A percentile compares a stretch with the other conserved stretches of the same genome.
Evolutionary conservation across 2,113 vertebrate genomes (phyloP).

Genomic region (Colinus virginianus): DNA sequence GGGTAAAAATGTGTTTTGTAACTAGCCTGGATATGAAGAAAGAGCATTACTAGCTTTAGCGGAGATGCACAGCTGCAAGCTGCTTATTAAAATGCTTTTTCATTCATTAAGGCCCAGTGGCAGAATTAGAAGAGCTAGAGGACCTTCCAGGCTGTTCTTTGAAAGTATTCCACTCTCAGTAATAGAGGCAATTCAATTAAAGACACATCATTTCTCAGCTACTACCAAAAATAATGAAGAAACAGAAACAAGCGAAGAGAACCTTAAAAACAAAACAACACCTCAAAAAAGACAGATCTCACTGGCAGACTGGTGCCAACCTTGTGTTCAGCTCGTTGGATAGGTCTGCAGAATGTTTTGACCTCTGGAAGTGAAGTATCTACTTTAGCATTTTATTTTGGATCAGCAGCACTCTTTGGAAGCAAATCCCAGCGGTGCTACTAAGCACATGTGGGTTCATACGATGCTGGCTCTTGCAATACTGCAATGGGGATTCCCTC

Average conservation of each 20-base stretch:
- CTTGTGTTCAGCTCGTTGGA: background rate
- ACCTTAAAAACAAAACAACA: background rate
- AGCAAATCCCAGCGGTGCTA: background rate
- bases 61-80: conserved; percentile 44
- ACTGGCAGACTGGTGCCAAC: background rate
- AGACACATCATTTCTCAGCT: background rate
- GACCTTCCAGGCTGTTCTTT: background rate
- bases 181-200: background rate
- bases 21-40: conserved; percentile 33
- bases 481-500: fast-evolving
- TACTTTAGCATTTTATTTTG: background rate
- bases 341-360: background rate
- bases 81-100: conserved; percentile 61
- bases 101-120: conserved; percentile 33
- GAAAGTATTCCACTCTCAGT: conserved; percentile 1
- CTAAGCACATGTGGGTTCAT: background rate
- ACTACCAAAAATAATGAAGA: background rate
- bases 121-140: conserved; percentile 15
- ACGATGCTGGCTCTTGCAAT: background rate
- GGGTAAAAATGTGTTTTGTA: background rate
- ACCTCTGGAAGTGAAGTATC: background rate
- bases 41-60: conserved; percentile 2
- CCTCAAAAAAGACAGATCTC: background rate
- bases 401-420: background rate
- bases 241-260: background rate